Percentiles rank a stretch among this genome's conserved stretches.
phyloP scores from a whole-genome alignment of 2,113 vertebrate genomes.

The Otis tarda region DNA sequence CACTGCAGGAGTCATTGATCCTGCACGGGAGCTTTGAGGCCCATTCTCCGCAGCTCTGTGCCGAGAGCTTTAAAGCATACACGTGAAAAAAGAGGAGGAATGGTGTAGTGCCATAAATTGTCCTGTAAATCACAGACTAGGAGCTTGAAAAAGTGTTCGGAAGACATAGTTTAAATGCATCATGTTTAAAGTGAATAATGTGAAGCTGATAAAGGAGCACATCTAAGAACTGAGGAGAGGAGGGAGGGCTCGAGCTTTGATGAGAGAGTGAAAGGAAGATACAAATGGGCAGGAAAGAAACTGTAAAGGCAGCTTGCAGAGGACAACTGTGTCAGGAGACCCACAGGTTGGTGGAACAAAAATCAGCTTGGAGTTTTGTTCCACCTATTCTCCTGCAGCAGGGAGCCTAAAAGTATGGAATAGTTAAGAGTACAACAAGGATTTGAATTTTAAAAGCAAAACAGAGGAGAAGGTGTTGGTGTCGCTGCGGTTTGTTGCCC shows the following conservation, averaged over 20 bases:
- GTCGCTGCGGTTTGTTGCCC: not conserved
- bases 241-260: not conserved
- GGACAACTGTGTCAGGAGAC: not conserved
- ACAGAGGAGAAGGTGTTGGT: not conserved
- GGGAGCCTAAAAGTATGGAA: not conserved
- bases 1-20: not conserved
- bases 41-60: not conserved
- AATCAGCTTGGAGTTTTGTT: conserved; percentile 1
- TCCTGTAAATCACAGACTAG: not conserved
- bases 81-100: rapidly evolving
- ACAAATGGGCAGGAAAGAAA: not conserved
- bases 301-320: not conserved
- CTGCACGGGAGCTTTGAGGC: not conserved
- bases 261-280: not conserved
- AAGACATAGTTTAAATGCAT: not conserved
- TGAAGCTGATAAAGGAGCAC: not conserved
- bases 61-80: not conserved
- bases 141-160: not conserved
- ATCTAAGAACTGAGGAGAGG: not conserved
- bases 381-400: not conserved
- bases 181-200: not conserved
- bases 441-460: not conserved
- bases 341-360: not conserved
- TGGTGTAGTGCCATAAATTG: not conserved
- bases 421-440: not conserved